Base-by-base conservation (phyloP, 2,888 invertebrate species). In the Muscina levida region DNA sequence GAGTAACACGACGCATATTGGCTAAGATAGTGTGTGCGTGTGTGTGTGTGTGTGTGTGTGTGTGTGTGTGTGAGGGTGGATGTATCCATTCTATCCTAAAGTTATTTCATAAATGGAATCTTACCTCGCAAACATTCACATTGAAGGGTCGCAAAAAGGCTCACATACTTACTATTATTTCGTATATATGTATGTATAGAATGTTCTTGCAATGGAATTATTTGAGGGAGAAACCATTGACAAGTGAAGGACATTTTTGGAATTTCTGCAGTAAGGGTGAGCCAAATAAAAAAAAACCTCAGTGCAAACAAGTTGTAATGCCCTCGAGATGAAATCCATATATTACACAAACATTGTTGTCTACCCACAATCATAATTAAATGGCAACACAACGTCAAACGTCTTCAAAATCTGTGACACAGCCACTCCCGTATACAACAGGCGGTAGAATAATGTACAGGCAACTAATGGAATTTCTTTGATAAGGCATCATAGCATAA, bases 381-480 rank as follows among this genome's bases (percentile, higher is more conserved):
- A 59, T 17, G 37, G 10, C 59, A 59, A 11, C 39, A 19, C 59
- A 59, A 13, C 59, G 13, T 15, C n/a, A 39, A 15, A 37, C 39
- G 1, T 39, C 59, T 37, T 59, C 39, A 59, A 59, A 17, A 37
- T 15, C 31, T 31, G n/a, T n/a, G n/a, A 57, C n/a, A 17, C n/a
- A 15, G 1, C 26, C 31, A 26, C n/a, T n/a, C 48, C 17, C 2
- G 19, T 1, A 48, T 19, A 5, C 2, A 26, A 3, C 2, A 31
- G 31, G 15, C 56, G 56, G n/a, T 15, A 22, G 4, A 22, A 22
- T 6, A 51, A 19, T 51, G 22, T 51, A 51, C 17, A 22, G 51
- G 22, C 51, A 51, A 17, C 37, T 37, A 39, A 39, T 59, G 37
- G 10, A 8, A 17, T 39, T 39, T 17, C 15, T 37, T 31, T 56